These are phyloP conservation scores for Epirrhoe alternata DNA, from an alignment of 2,888 invertebrate genomes.

Conservation along the genomic window DNA sequence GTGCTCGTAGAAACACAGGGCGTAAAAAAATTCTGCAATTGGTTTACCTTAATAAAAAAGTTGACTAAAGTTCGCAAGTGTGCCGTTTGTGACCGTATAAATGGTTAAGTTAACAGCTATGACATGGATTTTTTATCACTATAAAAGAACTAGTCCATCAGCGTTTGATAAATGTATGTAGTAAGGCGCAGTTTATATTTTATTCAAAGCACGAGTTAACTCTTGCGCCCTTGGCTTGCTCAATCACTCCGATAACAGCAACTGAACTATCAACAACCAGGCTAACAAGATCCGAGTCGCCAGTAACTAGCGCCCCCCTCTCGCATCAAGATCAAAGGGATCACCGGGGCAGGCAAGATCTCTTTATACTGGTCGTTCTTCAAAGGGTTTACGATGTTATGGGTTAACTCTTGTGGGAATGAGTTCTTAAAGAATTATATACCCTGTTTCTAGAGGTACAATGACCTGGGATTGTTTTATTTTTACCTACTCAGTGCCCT, in stretches of 20 bases:
- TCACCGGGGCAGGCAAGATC: constrained; percentile 37
- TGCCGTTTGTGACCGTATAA: background rate
- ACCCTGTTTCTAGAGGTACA: constrained; percentile 41
- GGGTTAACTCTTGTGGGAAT: constrained; percentile 49
- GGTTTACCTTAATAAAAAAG: background rate
- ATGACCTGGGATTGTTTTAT: constrained; percentile 42
- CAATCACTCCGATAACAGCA: constrained; percentile 59
- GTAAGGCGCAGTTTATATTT: constrained; percentile 51
- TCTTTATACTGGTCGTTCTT: constrained; percentile 43
- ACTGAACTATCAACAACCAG: constrained; percentile 49
- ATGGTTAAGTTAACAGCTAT: background rate
- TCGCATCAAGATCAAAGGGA: constrained; percentile 12
- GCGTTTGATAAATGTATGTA: constrained; percentile 43
- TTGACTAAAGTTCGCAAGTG: background rate
- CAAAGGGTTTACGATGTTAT: constrained; percentile 54
- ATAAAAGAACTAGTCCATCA: constrained; percentile 5
- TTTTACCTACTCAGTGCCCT: constrained; percentile 30
- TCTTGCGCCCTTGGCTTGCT: constrained; percentile 55
- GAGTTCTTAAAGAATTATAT: constrained; percentile 44
- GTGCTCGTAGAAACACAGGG: background rate
- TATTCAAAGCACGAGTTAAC: constrained; percentile 60
- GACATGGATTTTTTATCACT: background rate
- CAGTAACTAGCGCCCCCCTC: constrained; percentile 24
- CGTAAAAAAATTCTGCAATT: background rate
- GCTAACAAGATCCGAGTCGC: constrained; percentile 29